phyloP scores from a whole-genome alignment of 2,113 vertebrate species.

The Eupsittula cactorum region DNA sequence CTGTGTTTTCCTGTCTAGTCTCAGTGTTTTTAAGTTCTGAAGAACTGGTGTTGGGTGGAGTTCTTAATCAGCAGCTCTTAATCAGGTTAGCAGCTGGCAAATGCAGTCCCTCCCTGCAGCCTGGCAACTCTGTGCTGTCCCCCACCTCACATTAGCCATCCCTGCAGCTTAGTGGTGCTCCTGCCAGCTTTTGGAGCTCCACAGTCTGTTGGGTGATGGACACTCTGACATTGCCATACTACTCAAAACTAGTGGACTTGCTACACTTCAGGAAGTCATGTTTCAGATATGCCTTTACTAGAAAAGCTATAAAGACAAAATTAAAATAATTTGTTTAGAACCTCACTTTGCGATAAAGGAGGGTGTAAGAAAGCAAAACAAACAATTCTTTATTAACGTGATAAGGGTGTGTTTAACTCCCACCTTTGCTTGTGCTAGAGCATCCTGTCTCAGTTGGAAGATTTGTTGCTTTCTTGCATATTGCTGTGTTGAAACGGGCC shows the following conservation, averaged over 20 bases:
- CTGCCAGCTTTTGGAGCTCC: background rate
- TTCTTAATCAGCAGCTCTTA: background rate
- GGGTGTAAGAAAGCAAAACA: background rate
- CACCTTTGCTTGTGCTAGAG: background rate
- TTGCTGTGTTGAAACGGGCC: background rate
- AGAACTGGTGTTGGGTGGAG: background rate
- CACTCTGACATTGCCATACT: background rate
- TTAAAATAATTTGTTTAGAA: background rate
- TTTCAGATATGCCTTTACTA: background rate
- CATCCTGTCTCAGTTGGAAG: background rate
- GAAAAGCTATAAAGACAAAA: background rate
- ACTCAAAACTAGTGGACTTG: background rate
- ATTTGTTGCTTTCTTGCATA: background rate
- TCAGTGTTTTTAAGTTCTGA: background rate
- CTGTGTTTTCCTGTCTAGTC: slow-evolving; percentile 5
- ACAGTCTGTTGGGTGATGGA: background rate
- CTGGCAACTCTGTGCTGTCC: background rate
- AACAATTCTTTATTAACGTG: background rate
- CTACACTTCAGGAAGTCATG: background rate
- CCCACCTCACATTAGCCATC: background rate
- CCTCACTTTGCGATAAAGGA: background rate
- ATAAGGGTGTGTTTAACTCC: background rate
- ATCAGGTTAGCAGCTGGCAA: background rate
- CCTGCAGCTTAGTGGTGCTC: background rate
- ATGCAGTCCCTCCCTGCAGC: background rate